Conservation (phyloP, 1,140 invertebrate species). For the Venturia canescens region DNA sequence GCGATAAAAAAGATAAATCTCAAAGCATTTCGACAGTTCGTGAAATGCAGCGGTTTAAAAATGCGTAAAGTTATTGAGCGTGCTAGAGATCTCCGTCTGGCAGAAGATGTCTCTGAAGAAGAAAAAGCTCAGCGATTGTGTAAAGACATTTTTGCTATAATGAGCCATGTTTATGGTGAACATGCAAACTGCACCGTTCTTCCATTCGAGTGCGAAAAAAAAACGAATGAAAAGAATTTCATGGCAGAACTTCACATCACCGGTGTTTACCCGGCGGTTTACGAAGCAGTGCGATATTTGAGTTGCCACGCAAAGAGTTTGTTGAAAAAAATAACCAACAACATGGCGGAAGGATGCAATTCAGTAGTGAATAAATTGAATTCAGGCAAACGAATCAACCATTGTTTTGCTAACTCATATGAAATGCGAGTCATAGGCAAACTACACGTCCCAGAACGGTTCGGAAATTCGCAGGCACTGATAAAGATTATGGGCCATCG, state of each 20-base stretch:
- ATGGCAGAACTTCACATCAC: neutral
- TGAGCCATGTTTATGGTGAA: neutral
- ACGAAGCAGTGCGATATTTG: conserved; percentile 17
- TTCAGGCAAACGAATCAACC: conserved; percentile 66
- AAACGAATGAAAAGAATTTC: neutral
- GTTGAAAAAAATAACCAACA: conserved; percentile 68
- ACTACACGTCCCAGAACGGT: neutral
- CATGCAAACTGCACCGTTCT: neutral
- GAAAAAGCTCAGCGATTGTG: neutral
- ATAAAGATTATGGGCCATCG: conserved; percentile 53
- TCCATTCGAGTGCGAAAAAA: neutral
- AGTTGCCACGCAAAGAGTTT: conserved; percentile 54
- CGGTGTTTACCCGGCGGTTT: neutral
- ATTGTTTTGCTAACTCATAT: conserved; percentile 58
- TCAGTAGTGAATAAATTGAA: conserved; percentile 44
- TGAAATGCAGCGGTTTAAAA: neutral
- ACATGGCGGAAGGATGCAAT: conserved; percentile 68
- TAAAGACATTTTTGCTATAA: neutral
- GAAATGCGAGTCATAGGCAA: conserved; percentile 42
- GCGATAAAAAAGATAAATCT: neutral
- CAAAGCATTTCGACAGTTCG: neutral
- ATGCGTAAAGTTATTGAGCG: neutral
- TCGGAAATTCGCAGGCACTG: neutral
- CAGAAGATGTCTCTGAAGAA: neutral
- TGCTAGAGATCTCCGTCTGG: neutral